Percentiles rank a stretch among this genome's conserved stretches.
These are phyloP conservation scores for Oenanthe oenanthe DNA, from an alignment of 2,113 vertebrate genomes.

Conservation along the genomic window DNA sequence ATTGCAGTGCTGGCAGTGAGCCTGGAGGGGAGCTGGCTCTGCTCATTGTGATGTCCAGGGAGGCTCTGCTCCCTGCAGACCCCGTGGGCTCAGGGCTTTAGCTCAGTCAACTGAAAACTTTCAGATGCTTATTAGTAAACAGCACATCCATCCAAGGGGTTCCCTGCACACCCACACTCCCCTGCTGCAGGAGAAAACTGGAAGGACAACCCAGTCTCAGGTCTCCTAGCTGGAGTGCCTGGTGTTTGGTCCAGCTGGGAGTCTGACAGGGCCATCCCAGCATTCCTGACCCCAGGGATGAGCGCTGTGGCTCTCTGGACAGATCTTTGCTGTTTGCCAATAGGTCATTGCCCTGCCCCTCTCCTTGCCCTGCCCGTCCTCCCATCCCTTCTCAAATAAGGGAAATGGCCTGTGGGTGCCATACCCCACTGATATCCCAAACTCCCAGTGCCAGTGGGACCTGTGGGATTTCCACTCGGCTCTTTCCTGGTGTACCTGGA, in stretches of 20 bases:
- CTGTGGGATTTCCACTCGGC: fast-evolving
- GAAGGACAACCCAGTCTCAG: not conserved
- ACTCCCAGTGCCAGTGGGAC: fast-evolving
- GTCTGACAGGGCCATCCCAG: not conserved
- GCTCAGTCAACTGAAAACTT: conserved; percentile 22
- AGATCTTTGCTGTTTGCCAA: not conserved
- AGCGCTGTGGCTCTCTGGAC: not conserved
- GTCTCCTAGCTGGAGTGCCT: fast-evolving
- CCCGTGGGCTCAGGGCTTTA: fast-evolving
- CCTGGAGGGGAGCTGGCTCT: not conserved
- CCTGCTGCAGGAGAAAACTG: not conserved
- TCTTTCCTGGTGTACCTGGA: fast-evolving
- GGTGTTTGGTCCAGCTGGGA: not conserved
- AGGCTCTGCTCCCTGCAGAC: not conserved
- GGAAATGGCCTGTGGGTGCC: not conserved
- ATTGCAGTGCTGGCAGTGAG: not conserved
- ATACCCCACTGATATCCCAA: not conserved
- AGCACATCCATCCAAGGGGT: not conserved
- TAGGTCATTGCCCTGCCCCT: not conserved
- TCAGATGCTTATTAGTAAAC: not conserved
- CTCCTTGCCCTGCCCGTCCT: not conserved
- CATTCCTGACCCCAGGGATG: not conserved
- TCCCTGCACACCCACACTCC: not conserved
- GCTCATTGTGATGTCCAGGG: not conserved
- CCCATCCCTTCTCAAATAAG: not conserved